Percentiles rank a stretch among this genome's conserved stretches.
These are phyloP conservation scores for Trididemnum clinides DNA, from an alignment of 23 tunicate genomes.

Conservation along the genomic window DNA sequence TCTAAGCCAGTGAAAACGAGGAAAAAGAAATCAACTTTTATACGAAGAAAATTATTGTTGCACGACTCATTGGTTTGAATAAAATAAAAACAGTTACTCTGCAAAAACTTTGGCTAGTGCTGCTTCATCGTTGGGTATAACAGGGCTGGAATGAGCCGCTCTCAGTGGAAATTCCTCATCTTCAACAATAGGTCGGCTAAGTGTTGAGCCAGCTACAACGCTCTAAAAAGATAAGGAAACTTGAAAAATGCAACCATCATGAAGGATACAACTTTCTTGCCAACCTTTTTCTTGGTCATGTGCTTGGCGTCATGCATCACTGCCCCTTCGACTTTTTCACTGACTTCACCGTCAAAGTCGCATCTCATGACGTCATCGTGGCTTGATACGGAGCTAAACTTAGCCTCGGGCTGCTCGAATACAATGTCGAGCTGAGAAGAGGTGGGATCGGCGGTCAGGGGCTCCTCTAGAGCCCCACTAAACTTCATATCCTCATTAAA, in stretches of 20 bases:
- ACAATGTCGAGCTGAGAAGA: constrained; percentile 17
- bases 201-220: no score
- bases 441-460: neutral
- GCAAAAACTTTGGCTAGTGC: neutral
- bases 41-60: no score
- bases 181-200: no score
- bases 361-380: neutral
- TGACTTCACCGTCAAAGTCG: neutral
- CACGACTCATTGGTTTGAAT: no score
- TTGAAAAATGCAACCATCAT: no score
- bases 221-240: no score
- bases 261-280: no score
- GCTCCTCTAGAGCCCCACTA: neutral
- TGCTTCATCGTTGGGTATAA: neutral
- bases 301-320: neutral
- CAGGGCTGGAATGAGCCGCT: constrained; percentile 24
- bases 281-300: no score
- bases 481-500: neutral
- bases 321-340: neutral
- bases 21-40: no score
- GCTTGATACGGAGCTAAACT: neutral
- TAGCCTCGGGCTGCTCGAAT: constrained; percentile 21
- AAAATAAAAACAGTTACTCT: neutral
- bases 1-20: no score
- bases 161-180: neutral